Conservation (phyloP, 2,888 invertebrate genomes). For the Hemaris fuciformis region DNA sequence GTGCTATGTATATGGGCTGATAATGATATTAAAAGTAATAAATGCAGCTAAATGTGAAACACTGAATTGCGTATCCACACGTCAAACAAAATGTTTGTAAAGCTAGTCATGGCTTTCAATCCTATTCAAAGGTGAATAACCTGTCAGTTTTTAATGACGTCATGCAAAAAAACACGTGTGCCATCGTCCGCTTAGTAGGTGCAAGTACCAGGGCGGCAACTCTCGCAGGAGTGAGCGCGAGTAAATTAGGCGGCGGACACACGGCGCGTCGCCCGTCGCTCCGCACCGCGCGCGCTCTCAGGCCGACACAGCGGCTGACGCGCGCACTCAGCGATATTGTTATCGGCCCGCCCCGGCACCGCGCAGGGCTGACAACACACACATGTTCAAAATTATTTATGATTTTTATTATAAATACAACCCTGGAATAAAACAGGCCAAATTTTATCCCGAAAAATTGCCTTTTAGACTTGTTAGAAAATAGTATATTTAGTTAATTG, state of each 20-base stretch:
- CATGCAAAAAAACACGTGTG: not conserved
- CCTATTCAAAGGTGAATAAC: not conserved
- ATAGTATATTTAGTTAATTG: too few relatives aligned
- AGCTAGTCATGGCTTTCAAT: too few relatives aligned
- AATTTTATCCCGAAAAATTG: too few relatives aligned
- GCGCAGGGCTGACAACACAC: constrained; percentile 44
- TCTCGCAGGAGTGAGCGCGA: constrained; percentile 28
- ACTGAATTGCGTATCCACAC: too few relatives aligned
- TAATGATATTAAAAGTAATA: too few relatives aligned
- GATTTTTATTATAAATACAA: too few relatives aligned
- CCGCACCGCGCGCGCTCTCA: constrained; percentile 52
- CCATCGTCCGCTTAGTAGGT: constrained; percentile 11
- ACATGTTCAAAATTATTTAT: not conserved
- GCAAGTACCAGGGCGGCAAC: constrained; percentile 47
- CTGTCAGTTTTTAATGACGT: not conserved
- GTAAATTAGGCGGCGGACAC: constrained; percentile 62
- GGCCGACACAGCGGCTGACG: constrained; percentile 38
- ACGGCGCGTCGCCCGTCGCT: constrained; percentile 30
- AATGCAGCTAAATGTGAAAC: too few relatives aligned
- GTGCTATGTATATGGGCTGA: too few relatives aligned
- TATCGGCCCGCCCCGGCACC: constrained; percentile 70
- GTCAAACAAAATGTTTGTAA: too few relatives aligned
- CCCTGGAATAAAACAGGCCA: too few relatives aligned
- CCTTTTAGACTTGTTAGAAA: too few relatives aligned
- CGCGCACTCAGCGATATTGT: constrained; percentile 78